These are phyloP conservation scores for Pipistrellus pipistrellus DNA, from an alignment of 2,797 vertebrate species.

Conservation along the genomic window DNA sequence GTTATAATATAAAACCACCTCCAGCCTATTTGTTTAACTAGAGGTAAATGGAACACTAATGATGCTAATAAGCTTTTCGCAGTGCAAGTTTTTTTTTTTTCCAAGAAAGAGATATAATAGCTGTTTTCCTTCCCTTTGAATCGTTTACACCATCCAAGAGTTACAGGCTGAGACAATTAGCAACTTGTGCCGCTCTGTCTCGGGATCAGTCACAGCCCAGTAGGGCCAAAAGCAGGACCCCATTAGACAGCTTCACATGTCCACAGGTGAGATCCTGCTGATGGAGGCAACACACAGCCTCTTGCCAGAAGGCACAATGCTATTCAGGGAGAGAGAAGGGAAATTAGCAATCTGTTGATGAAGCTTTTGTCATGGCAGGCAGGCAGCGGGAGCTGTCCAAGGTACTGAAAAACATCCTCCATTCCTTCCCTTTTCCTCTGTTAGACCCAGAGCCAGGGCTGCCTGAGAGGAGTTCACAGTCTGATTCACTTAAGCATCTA, in stretches of 20 bases:
- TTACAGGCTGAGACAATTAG: slow-evolving; percentile 90
- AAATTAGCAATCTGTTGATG: slow-evolving; percentile 87
- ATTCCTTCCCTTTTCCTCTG: slow-evolving; percentile 28
- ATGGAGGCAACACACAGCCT: slow-evolving; percentile 69
- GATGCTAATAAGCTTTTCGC: slow-evolving; percentile 90
- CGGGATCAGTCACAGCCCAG: slow-evolving; percentile 88
- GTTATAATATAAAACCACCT: slow-evolving; percentile 88
- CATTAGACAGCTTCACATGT: slow-evolving; percentile 84
- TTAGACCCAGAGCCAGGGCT: slow-evolving; percentile 32
- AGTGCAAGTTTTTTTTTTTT: slow-evolving; percentile 84
- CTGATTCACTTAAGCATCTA: slow-evolving; percentile 22
- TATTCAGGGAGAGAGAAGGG: slow-evolving; percentile 75
- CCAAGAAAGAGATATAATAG: slow-evolving; percentile 90
- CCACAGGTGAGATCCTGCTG: slow-evolving; percentile 84
- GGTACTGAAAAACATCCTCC: slow-evolving; percentile 65
- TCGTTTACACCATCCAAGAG: slow-evolving; percentile 88
- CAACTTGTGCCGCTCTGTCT: slow-evolving; percentile 76
- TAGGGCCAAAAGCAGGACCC: slow-evolving; percentile 86
- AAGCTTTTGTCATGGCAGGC: slow-evolving; percentile 56
- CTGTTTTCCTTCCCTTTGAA: slow-evolving; percentile 90
- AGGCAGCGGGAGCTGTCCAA: slow-evolving; percentile 78
- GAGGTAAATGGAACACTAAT: slow-evolving; percentile 92
- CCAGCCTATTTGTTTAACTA: slow-evolving; percentile 89
- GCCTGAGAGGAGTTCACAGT: slow-evolving; percentile 58
- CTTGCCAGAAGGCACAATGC: slow-evolving; percentile 84